Evolutionary conservation across 2,113 vertebrate genomes (phyloP), one percentile per base, ranked within the genome.

Genomic region (Gorsachius goisagi): DNA sequence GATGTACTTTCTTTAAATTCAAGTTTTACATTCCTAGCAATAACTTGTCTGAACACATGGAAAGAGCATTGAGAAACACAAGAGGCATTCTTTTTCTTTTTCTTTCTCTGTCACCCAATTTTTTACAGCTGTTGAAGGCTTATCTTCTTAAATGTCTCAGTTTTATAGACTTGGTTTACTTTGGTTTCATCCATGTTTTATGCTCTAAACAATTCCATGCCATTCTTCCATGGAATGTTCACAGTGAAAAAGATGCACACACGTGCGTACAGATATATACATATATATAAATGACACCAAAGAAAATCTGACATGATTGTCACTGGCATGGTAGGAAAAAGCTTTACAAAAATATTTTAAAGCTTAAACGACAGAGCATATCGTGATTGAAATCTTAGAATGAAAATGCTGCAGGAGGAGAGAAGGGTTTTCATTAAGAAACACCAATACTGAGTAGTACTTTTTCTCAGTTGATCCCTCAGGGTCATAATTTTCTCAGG

Each of bases 1-100:
- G 94, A 98, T 96, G 92, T 85, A 96, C 47, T 93, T 97, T 95
- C 95, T 93, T 97, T 95, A 97, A 94, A 97, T 90, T 91, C 66
- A 95, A 77, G 95, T 96, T 97, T 96, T 96, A 93, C 94, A 96
- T 96, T 95, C 93, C 87, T 96, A 94, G 83, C 39, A 76, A 83
- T 94, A 95, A 94, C 88, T 94, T 94, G 90, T 95, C 93, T 97
- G 95, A 96, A 96, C 95, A 96, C 81, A 94, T 23, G 7, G 84
- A 90, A 91, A 93, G 68, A 94, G 59, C 93, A 89, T n/a, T 74
- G 89, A 95, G 90, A 96, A 66, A 95, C 58, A 75, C 85, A 85
- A 73, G 53, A 80, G 68, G 62, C 86, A 95, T 96, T 97, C 92
- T 78, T 95, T 91, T 80, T 67, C 83, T 88, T 89, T 92, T 92